phyloP scores from a whole-genome alignment of 2,797 vertebrate genomes.

The Sphenodon punctatus region DNA sequence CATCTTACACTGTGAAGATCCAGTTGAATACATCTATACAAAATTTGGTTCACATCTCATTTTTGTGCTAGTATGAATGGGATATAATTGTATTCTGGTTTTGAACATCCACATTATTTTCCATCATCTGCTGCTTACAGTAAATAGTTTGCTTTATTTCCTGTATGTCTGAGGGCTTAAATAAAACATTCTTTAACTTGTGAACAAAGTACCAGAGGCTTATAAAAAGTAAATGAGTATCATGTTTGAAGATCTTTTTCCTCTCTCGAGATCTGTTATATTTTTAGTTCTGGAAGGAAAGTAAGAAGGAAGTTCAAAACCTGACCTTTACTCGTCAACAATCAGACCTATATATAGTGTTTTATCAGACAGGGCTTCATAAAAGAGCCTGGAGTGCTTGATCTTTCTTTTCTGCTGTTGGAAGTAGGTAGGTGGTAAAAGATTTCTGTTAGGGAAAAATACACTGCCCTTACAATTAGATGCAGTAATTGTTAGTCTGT shows the following conservation, averaged over 20 bases:
- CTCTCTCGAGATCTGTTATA: conserved; percentile 12
- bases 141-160: not conserved
- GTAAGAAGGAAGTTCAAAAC: conserved; percentile 41
- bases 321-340: conserved; percentile 46
- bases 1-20: not conserved
- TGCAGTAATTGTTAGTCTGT: not conserved
- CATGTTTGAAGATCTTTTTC: conserved; percentile 27
- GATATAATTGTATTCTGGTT: not conserved
- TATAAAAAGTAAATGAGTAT: conserved; percentile 12
- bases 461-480: not conserved
- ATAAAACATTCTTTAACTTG: conserved; percentile 8
- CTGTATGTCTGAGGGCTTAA: not conserved
- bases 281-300: conserved; percentile 51
- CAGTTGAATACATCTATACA: not conserved
- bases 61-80: not conserved
- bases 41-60: not conserved
- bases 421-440: not conserved
- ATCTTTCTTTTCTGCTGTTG: not conserved
- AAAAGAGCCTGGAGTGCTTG: not conserved
- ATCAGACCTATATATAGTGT: conserved; percentile 38
- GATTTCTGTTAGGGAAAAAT: not conserved
- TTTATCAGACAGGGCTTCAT: not conserved
- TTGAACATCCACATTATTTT: conserved; percentile 17
- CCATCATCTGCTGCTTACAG: not conserved
- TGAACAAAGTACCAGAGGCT: conserved; percentile 1